Percentiles rank a stretch among this genome's conserved stretches.
phyloP scores from a whole-genome alignment of 2,888 invertebrate species.

The Caenorhabditis zanzibari region DNA sequence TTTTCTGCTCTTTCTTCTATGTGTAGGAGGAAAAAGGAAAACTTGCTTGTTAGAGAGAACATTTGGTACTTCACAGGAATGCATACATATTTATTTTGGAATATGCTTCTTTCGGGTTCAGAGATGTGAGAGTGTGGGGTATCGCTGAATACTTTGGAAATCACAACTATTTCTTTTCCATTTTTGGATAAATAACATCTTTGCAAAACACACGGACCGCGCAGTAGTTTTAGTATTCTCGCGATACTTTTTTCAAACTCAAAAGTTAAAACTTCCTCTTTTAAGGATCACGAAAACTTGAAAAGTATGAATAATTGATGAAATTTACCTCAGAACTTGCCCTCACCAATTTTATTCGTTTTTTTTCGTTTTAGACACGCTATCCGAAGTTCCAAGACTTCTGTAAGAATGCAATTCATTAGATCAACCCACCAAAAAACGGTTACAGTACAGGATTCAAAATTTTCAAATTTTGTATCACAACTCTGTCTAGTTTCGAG shows the following conservation, averaged over 20 bases:
- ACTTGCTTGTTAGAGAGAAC: not conserved
- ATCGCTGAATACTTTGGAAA: too few species aligned
- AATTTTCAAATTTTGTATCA: too few species aligned
- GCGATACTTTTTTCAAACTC: not conserved
- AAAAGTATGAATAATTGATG: not conserved
- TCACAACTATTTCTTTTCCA: too few species aligned
- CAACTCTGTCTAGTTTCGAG: too few species aligned
- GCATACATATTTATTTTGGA: not conserved
- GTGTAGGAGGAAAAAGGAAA: constrained; percentile 2
- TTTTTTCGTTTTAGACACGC: too few species aligned
- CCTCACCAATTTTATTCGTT: too few species aligned
- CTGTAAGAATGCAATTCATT: too few species aligned
- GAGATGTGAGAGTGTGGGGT: not conserved
- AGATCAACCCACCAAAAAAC: too few species aligned
- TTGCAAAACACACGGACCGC: too few species aligned
- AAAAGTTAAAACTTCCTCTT: not conserved
- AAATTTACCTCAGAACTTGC: not conserved
- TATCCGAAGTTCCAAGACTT: too few species aligned
- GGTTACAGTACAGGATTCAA: too few species aligned
- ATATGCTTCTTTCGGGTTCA: not conserved
- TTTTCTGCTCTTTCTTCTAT: not conserved
- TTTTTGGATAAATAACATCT: too few species aligned
- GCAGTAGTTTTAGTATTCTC: not conserved
- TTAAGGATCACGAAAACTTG: not conserved
- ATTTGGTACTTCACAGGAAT: not conserved